These are phyloP conservation scores for Pterois miles DNA, from an alignment of 2,797 vertebrate species.

Conservation along the genomic window DNA sequence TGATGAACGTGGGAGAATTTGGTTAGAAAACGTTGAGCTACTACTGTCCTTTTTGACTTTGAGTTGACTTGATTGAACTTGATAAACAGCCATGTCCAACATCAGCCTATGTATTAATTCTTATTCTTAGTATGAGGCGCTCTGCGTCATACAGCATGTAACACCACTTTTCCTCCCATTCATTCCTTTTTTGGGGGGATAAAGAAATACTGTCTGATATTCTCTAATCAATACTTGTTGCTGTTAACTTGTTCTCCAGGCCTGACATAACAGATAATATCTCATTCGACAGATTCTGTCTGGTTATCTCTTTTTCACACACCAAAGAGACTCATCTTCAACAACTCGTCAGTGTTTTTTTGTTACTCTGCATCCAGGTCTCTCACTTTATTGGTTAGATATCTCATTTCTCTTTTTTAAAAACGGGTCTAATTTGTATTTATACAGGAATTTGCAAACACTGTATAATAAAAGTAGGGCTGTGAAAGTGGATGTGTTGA, in stretches of 20 bases:
- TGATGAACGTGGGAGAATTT: background rate
- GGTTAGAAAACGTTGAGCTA: background rate
- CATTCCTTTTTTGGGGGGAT: background rate
- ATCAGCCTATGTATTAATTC: background rate
- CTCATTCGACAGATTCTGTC: conserved; percentile 42
- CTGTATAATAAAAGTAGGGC: too few relatives aligned
- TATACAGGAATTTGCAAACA: background rate
- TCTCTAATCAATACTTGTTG: conserved; percentile 40
- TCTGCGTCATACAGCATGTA: background rate
- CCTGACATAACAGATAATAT: conserved; percentile 33
- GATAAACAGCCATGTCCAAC: background rate
- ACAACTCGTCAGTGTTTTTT: conserved; percentile 10
- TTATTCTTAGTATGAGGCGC: background rate
- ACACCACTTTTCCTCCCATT: background rate
- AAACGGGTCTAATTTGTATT: background rate
- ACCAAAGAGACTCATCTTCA: conserved; percentile 6
- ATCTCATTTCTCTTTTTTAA: background rate
- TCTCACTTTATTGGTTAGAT: background rate
- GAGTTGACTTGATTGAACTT: background rate
- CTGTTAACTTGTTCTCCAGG: background rate
- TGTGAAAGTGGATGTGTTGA: too few relatives aligned
- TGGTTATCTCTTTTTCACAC: conserved; percentile 45
- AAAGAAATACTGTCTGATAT: conserved; percentile 11
- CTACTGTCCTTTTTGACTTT: too few relatives aligned
- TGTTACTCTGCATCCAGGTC: conserved; percentile 10